Evolutionary conservation across 2,113 vertebrate genomes (phyloP).

Genomic region (Mastomys coucha): DNA sequence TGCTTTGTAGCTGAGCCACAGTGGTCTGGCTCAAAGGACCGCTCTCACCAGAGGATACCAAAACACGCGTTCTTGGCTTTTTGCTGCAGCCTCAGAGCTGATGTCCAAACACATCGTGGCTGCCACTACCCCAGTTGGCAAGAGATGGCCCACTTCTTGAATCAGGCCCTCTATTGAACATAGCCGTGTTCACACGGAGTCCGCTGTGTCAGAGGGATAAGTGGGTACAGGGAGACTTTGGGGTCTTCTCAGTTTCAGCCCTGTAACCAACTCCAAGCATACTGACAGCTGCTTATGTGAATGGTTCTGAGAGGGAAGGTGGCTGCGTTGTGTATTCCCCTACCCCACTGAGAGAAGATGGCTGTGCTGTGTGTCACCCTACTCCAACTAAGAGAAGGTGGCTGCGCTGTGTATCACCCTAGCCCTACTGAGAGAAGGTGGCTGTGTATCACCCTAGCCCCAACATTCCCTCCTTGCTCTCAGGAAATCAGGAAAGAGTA

Average conservation of each 20-base stretch:
- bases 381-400: no score
- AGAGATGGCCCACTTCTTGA: neutral
- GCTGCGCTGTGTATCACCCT: no score
- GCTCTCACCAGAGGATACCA: neutral
- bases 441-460: no score
- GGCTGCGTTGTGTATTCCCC: no score
- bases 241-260: neutral
- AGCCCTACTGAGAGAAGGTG: neutral
- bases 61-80: neutral
- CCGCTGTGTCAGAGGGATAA: accelerated
- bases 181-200: neutral
- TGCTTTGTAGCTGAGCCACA: neutral
- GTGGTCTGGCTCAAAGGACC: neutral
- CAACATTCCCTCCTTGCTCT: neutral
- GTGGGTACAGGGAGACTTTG: neutral
- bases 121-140: neutral
- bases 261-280: neutral
- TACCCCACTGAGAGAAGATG: neutral
- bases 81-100: neutral
- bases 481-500: neutral
- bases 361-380: no score
- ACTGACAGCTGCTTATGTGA: neutral
- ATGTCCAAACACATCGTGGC: conserved; percentile 35
- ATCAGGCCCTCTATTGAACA: neutral
- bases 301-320: no score